These are phyloP conservation scores for Eleutherodactylus coqui DNA, from an alignment of 2,797 vertebrate genomes.

Conservation along the genomic window DNA sequence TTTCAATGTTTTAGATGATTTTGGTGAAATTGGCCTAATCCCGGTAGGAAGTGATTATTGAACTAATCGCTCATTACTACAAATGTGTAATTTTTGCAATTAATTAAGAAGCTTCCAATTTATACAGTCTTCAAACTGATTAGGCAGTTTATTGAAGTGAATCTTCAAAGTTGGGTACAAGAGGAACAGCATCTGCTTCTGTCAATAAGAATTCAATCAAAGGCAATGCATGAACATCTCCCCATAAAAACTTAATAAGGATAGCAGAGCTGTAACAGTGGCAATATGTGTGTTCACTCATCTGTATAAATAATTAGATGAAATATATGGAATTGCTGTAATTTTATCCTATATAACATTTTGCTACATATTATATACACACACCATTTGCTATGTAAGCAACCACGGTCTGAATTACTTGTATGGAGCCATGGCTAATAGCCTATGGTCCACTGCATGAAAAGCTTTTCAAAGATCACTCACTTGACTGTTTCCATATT, in stretches of 20 bases:
- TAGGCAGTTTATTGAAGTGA: conserved; percentile 44
- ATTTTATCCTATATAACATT: background rate
- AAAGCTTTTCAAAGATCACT: too few relatives aligned
- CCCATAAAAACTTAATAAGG: background rate
- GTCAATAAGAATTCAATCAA: conserved; percentile 47
- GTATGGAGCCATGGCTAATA: background rate
- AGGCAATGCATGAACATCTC: background rate
- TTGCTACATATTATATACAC: background rate
- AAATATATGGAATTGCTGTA: background rate
- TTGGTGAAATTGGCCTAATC: too few relatives aligned
- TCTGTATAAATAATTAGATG: background rate
- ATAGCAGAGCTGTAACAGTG: background rate
- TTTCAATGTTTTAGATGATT: too few relatives aligned
- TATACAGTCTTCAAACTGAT: conserved; percentile 27
- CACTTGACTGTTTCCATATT: background rate
- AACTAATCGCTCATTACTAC: too few relatives aligned
- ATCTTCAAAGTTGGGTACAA: conserved; percentile 28
- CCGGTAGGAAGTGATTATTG: too few relatives aligned
- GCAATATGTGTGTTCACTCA: background rate
- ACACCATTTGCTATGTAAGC: background rate
- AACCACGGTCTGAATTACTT: background rate
- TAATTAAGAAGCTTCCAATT: conserved; percentile 23
- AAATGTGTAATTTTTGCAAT: background rate
- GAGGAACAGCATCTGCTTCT: conserved; percentile 42
- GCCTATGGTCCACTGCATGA: background rate